Evolutionary conservation across 1,140 invertebrate species (phyloP).

Genomic region (Musca domestica): DNA sequence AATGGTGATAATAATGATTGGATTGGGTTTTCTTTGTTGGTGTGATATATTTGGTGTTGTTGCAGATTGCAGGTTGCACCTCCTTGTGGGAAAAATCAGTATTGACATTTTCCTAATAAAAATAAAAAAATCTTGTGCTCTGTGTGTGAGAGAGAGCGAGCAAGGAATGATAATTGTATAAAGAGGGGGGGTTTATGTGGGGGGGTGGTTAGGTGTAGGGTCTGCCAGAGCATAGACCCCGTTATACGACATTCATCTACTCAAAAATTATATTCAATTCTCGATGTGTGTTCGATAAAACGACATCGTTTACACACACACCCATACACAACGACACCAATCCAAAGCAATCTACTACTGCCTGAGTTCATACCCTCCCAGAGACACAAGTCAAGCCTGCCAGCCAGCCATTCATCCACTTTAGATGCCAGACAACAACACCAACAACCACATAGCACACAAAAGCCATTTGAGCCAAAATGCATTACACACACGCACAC

Average conservation of each 20-base stretch:
- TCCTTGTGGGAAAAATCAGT: neutral
- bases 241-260: neutral
- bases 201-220: no score
- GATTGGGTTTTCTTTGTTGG: neutral
- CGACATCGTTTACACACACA: neutral
- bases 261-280: conserved; percentile 21
- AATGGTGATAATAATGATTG: neutral
- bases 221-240: no score
- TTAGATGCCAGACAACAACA: no score
- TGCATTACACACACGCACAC: neutral
- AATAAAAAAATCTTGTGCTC: no score
- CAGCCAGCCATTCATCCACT: no score
- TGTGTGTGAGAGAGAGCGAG: no score
- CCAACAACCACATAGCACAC: neutral
- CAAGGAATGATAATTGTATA: no score
- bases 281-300: conserved; percentile 51
- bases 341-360: no score
- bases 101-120: conserved; percentile 26
- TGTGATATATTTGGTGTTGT: neutral
- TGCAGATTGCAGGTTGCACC: no score
- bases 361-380: conserved; percentile 15
- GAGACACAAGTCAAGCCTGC: conserved; percentile 28
- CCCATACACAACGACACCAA: neutral
- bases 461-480: neutral
- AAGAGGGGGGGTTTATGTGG: no score